Evolutionary conservation across 2,888 invertebrate genomes (phyloP).

Genomic region (Ischnus inquisitorius): DNA sequence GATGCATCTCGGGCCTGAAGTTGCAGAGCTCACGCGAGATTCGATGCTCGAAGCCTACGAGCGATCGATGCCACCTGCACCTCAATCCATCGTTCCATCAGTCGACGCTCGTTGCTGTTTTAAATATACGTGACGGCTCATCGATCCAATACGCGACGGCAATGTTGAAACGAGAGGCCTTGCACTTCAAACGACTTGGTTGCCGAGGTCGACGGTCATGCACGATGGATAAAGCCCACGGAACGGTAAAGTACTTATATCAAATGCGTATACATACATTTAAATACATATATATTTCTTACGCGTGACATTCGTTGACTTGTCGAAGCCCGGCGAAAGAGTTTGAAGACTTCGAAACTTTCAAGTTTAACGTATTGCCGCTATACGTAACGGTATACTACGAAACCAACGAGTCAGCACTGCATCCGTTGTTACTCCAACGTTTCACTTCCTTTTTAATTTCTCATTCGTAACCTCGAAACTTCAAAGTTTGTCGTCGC

Average conservation of each 20-base stretch:
- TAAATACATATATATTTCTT: neutral
- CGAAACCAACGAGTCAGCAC: constrained; percentile 39
- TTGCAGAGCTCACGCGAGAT: constrained; percentile 15
- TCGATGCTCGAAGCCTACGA: constrained; percentile 26
- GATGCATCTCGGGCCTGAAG: constrained; percentile 26
- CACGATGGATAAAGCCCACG: constrained; percentile 16
- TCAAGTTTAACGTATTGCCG: constrained; percentile 13
- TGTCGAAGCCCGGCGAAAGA: constrained; percentile 12
- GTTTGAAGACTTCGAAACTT: constrained; percentile 22
- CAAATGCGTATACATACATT: no score
- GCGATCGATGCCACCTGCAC: constrained; percentile 53
- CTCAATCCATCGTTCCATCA: constrained; percentile 42
- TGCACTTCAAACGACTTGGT: constrained; percentile 50
- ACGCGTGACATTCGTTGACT: constrained; percentile 44
- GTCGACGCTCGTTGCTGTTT: constrained; percentile 45
- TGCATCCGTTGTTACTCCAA: constrained; percentile 9
- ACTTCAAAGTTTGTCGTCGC: constrained; percentile 34
- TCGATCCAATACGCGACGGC: constrained; percentile 35
- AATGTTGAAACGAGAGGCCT: constrained; percentile 35
- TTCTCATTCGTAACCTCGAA: neutral
- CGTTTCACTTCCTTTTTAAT: constrained; percentile 42
- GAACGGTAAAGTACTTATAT: constrained; percentile 11
- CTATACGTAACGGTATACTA: no score
- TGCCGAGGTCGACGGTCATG: constrained; percentile 5
- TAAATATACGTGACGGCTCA: constrained; percentile 61